Percentiles rank a stretch among this genome's conserved stretches.
Evolutionary conservation across 2,113 vertebrate species (phyloP).

Genomic region (Phylloscopus trochilus): DNA sequence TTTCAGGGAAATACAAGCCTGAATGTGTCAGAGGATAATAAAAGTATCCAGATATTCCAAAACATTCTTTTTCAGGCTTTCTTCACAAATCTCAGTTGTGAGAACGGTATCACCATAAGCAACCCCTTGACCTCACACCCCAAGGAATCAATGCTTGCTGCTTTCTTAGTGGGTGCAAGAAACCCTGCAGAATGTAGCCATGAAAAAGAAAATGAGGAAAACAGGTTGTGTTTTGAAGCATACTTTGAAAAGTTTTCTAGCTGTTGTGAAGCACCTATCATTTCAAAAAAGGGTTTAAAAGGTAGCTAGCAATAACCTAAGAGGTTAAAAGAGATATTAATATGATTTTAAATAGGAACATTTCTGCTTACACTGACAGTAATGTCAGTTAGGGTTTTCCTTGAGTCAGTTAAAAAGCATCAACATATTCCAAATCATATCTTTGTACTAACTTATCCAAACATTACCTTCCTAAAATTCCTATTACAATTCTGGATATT

Average conservation of each 20-base stretch:
- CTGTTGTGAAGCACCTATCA: background rate
- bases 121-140: background rate
- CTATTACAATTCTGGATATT: background rate
- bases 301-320: background rate
- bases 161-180: background rate
- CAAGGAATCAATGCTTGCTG: background rate
- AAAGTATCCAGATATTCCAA: background rate
- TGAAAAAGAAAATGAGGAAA: background rate
- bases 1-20: background rate
- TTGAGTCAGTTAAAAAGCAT: background rate
- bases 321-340: background rate
- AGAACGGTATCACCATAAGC: background rate
- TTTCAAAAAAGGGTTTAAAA: background rate
- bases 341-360: background rate
- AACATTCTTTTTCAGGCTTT: background rate
- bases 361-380: background rate
- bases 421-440: background rate
- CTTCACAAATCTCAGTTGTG: background rate
- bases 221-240: background rate
- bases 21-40: background rate
- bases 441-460: background rate
- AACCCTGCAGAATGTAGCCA: background rate
- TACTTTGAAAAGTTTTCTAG: background rate
- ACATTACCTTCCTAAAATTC: background rate
- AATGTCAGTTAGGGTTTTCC: accelerated